Base-by-base conservation (phyloP, 2,797 vertebrate genomes). In the Pangasius macronema region DNA sequence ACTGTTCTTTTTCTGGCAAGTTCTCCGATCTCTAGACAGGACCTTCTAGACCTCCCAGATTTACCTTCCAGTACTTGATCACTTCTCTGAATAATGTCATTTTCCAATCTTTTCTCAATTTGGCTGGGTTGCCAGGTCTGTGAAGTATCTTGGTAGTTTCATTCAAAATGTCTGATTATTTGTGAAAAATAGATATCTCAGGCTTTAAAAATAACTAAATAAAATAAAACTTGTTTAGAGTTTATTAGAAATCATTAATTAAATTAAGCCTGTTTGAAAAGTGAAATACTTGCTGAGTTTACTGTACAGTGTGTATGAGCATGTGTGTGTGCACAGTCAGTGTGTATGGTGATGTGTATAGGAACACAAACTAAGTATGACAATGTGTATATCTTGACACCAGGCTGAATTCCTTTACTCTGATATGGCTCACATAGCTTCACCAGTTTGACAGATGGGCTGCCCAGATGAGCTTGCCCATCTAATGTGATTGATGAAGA, bases 401-500 rank as follows among this genome's bases (percentile, higher is more conserved):
- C 46, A 86, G 33, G 42, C 49, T 63, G 61, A 79, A 79, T 68
- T 46, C 51, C 51, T 67, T 70, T 75, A 46, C 42, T 84, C 57
- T 82, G 16, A 3, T 79, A 68, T 39, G 72, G 65, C 46, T 75
- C 13, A 4, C 79, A 84, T n/a, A 72, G 46, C 49, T 79, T 57
- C 79, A 82, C 73, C 30, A 72, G 13, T 72, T 72, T 84, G 82
- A 72, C 67, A 72, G 77, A 82, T 73, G 53, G 67, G 79, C 85
- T 57, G 46, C 63, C 72, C 65, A 72, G 79, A 75, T 67, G 20
- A 59, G 51, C 39, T 70, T 53, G 72, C 30, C 53, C 59, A 49
- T 87, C 84, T 88, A 87, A 85, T 87, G 59, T 86, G 85, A 89
- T 76, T 88, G 85, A 91, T 88, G 85, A 22, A 51, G 83, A 46